Conservation (phyloP, 2,113 vertebrate genomes). For the Pituophis catenifer region DNA sequence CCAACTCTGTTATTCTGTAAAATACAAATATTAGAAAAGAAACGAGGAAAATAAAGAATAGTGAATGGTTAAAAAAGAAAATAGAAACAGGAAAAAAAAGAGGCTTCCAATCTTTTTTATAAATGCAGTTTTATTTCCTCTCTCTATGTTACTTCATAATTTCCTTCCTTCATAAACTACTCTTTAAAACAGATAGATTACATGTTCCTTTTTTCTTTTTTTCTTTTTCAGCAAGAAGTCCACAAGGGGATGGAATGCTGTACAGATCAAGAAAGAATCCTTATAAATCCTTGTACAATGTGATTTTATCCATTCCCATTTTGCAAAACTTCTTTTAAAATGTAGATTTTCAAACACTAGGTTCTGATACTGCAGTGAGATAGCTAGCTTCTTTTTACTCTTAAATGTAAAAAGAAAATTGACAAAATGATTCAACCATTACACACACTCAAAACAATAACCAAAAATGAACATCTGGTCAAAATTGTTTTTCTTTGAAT, state of each 20-base stretch:
- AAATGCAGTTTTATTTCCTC: not conserved
- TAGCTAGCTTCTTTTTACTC: not conserved
- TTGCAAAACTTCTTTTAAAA: not conserved
- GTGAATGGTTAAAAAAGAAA: not conserved
- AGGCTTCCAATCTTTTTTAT: not conserved
- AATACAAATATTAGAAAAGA: not conserved
- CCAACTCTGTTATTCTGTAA: not conserved
- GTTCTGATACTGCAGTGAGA: not conserved
- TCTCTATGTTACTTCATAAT: not conserved
- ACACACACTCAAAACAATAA: not conserved
- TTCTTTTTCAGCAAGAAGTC: not conserved
- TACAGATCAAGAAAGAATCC: not conserved
- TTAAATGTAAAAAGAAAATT: not conserved
- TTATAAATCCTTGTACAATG: not conserved
- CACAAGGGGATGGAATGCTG: not conserved
- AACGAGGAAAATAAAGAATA: not conserved
- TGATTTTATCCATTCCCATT: not conserved
- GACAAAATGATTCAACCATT: not conserved
- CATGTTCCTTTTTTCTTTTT: not conserved
- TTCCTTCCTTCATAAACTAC: not conserved
- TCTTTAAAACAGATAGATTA: not conserved
- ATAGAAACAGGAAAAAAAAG: not conserved
- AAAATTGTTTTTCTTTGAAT: not conserved
- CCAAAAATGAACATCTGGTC: not conserved
- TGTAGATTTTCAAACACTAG: not conserved